Percentiles rank a stretch among this genome's conserved stretches.
Conservation (phyloP, 2,113 vertebrate genomes). For the Sylvietta virens region DNA sequence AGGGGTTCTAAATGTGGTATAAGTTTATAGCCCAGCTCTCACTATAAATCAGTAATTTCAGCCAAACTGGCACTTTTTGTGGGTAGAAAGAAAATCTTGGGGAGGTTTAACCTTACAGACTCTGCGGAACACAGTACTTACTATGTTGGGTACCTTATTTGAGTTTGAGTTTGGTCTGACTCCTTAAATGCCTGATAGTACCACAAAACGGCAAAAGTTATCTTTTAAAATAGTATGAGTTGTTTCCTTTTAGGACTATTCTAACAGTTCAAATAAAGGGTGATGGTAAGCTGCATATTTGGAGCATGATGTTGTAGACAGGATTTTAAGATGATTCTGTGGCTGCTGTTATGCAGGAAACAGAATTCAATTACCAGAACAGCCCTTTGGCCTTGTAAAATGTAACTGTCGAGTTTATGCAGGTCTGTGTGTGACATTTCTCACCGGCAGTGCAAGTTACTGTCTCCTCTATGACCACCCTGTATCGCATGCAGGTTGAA, state of each 20-base stretch:
- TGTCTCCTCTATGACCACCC: neutral
- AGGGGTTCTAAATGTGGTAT: neutral
- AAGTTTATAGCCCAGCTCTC: neutral
- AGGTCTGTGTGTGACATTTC: neutral
- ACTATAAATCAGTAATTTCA: neutral
- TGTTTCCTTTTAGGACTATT: neutral
- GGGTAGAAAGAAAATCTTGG: neutral
- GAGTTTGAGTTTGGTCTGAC: neutral
- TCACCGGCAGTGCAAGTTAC: neutral
- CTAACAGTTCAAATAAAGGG: neutral
- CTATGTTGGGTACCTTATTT: neutral
- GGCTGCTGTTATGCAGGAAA: neutral
- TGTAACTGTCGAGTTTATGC: neutral
- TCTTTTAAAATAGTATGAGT: neutral
- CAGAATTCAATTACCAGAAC: constrained; percentile 30
- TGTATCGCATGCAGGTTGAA: neutral
- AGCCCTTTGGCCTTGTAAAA: constrained; percentile 18
- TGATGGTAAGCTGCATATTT: neutral
- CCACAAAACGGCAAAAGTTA: neutral
- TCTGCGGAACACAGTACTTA: neutral
- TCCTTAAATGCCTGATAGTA: neutral
- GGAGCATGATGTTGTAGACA: neutral
- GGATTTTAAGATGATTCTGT: neutral
- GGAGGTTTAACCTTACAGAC: neutral
- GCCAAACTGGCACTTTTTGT: neutral